A percentile compares a stretch with the other conserved stretches of the same genome.
These are phyloP conservation scores for Iphiclides podalirius DNA, from an alignment of 2,888 invertebrate species.

Conservation along the genomic window DNA sequence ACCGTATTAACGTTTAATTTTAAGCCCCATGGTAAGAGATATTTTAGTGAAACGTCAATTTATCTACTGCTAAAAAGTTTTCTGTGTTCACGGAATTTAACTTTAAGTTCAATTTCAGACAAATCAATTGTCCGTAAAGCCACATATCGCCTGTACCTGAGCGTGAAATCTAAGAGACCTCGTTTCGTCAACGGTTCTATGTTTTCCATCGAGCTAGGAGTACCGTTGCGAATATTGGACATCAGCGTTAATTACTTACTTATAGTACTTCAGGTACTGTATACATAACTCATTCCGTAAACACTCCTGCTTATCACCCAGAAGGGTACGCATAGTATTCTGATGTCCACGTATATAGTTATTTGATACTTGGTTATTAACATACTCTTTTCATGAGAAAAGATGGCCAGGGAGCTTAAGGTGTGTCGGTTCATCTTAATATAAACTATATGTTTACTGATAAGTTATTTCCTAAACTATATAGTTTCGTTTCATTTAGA, in stretches of 20 bases:
- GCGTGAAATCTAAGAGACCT: constrained; percentile 37
- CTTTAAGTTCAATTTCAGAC: constrained; percentile 33
- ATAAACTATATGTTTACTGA: no score
- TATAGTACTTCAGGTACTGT: constrained; percentile 54
- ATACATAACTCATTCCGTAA: no score
- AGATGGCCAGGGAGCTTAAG: no score
- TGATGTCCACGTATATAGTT: no score
- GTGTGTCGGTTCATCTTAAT: no score
- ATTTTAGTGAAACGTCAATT: background rate
- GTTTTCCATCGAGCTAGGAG: constrained; percentile 40
- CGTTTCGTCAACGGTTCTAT: constrained; percentile 44
- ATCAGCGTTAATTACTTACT: constrained; percentile 57
- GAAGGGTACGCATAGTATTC: no score
- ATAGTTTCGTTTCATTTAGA: no score
- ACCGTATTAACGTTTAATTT: constrained; percentile 38
- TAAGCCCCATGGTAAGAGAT: constrained; percentile 11
- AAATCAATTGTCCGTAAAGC: constrained; percentile 31
- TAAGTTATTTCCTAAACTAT: no score
- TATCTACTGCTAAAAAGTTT: background rate
- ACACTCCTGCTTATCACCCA: no score
- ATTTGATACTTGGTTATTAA: no score
- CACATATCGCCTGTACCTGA: constrained; percentile 40
- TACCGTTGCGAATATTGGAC: constrained; percentile 49
- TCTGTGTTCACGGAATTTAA: background rate
- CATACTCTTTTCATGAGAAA: no score